Evolutionary conservation across 2,888 invertebrate genomes (phyloP), one percentile per base, ranked within the genome.

Genomic region (Nasonovia ribisnigri): DNA sequence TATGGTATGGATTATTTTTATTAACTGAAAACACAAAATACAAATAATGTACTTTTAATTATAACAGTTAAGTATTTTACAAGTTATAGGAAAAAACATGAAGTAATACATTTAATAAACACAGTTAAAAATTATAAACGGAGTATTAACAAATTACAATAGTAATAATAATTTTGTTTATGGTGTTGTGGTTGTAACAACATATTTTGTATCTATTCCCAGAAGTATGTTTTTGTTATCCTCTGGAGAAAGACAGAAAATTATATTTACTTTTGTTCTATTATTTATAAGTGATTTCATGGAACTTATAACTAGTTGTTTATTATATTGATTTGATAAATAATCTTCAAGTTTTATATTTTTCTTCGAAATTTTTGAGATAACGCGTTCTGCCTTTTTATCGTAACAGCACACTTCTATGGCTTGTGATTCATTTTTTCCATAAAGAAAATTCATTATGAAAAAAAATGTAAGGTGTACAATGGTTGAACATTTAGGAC

Each of bases 381-480:
- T 10, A 36, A 92, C 42, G 20, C 3, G 36, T 77, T 92, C 42
- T 24, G 92, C 92, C 0, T 51, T 20, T 29, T 92, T 29, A 51
- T 67, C 48, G 1, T 92, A 92, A 29, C 92, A 92, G 29, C 48
- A 88, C 16, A 92, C 77, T 88, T 92, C 51, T 29, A 92, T 67
- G 67, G 92, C 88, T 26, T 48, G 26, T 8, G 10, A 20, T 29
- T 88, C 60, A 67, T 88, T 48, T 20, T 88, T 29, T 42, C 87
- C 92, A 42, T 88, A 92, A 42, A 88, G n/a, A 67, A 92, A 92
- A 88, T 26, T 88, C 88, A 92, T 88, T 11, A 43, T 92, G 11
- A 92, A 88, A 92, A 87, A 92, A 88, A 88, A 92, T 6, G 67
- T 77, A 26, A 57, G 24, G 29, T 57, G 26, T 26, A 86, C 42